phyloP scores from a whole-genome alignment of 2,797 vertebrate genomes.

The Pelodytes ibericus region DNA sequence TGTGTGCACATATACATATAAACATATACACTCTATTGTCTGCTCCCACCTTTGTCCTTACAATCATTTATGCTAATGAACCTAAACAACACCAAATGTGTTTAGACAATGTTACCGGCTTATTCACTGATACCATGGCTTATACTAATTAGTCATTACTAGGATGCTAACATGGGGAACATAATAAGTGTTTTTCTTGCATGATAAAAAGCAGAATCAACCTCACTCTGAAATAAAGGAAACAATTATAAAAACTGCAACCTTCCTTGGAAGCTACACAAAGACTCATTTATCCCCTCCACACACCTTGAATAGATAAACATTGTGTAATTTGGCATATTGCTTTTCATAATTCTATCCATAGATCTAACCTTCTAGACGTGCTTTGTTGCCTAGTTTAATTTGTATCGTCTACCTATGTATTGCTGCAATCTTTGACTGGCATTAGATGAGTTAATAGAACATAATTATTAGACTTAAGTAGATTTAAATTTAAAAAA shows the following conservation, averaged over 20 bases:
- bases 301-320: slow-evolving; percentile 32
- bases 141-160: slow-evolving; percentile 55
- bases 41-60: slow-evolving; percentile 22
- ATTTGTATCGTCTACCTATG: background rate
- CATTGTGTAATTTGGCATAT: slow-evolving; percentile 35
- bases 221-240: slow-evolving; percentile 46
- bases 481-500: no score
- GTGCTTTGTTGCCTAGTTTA: background rate
- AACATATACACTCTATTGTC: no score
- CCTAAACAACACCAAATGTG: slow-evolving; percentile 36
- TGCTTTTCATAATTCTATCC: slow-evolving; percentile 28
- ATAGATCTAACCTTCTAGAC: slow-evolving; percentile 44
- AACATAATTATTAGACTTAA: no score
- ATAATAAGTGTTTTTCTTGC: slow-evolving; percentile 49
- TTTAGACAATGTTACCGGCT: slow-evolving; percentile 49
- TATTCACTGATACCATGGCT: slow-evolving; percentile 52
- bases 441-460: no score
- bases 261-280: slow-evolving; percentile 41
- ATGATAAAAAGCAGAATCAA: slow-evolving; percentile 44
- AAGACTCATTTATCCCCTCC: slow-evolving; percentile 39
- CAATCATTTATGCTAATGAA: slow-evolving; percentile 43
- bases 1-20: no score
- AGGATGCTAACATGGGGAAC: slow-evolving; percentile 45
- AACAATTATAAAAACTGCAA: slow-evolving; percentile 45
- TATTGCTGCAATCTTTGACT: no score